Conservation (phyloP, 2,113 vertebrate species). For the Lophotis ruficrista region DNA sequence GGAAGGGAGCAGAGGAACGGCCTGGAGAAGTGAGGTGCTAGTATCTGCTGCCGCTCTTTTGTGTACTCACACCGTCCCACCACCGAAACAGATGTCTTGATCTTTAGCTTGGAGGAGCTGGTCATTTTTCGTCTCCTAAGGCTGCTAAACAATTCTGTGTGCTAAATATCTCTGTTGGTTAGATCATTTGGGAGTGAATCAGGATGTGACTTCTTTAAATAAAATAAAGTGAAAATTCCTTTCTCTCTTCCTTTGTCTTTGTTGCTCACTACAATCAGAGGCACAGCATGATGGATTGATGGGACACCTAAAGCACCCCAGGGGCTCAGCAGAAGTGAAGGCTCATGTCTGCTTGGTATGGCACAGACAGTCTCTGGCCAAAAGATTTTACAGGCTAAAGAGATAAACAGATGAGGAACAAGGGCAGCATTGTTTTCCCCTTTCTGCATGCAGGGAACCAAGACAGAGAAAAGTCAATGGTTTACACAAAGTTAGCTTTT, state of each 20-base stretch:
- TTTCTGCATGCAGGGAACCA: neutral
- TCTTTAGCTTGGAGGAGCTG: neutral
- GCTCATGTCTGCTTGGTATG: neutral
- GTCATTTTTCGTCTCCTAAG: neutral
- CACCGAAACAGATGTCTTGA: neutral
- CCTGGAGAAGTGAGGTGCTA: neutral
- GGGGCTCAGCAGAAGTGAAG: neutral
- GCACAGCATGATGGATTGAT: neutral
- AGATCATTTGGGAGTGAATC: neutral
- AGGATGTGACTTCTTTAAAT: neutral
- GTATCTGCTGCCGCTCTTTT: accelerated
- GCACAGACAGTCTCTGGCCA: neutral
- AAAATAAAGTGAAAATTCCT: neutral
- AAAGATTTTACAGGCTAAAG: neutral
- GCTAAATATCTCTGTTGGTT: neutral
- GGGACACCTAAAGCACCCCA: neutral
- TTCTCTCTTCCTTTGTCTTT: neutral
- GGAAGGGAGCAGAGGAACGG: neutral
- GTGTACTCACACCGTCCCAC: neutral
- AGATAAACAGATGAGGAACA: neutral
- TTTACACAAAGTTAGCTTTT: neutral
- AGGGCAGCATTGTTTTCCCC: neutral
- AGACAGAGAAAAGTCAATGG: neutral
- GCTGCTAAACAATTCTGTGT: neutral
- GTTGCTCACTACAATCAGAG: neutral